A percentile compares a stretch with the other conserved stretches of the same genome.
phyloP scores from a whole-genome alignment of 2,113 vertebrate genomes.

The Melanerpes formicivorus region DNA sequence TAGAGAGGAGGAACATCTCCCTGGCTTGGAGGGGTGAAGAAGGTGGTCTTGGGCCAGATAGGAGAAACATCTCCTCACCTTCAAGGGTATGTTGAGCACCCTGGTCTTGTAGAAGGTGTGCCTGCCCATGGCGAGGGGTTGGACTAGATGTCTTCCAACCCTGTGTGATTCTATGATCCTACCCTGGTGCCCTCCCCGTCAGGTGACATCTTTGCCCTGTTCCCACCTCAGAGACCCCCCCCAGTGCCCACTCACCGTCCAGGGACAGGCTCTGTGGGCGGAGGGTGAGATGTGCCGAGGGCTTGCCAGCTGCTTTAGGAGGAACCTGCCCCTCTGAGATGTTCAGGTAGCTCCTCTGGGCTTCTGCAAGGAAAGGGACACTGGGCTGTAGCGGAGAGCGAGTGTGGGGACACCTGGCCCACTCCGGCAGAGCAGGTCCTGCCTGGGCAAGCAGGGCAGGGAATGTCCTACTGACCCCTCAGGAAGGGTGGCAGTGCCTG shows the following conservation, averaged over 20 bases:
- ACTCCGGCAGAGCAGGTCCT: neutral
- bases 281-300: slow-evolving; percentile 68
- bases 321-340: neutral
- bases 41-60: neutral
- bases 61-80: neutral
- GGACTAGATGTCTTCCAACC: neutral
- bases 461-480: neutral
- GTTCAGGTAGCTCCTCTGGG: neutral
- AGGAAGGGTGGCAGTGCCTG: neutral
- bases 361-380: neutral
- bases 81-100: neutral
- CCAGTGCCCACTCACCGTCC: neutral
- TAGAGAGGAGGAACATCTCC: neutral
- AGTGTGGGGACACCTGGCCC: rapidly evolving
- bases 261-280: neutral
- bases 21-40: neutral
- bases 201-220: neutral
- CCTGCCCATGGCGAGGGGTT: neutral
- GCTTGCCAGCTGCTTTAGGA: neutral
- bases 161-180: neutral
- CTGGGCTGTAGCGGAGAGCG: neutral
- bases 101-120: neutral
- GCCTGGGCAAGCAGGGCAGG: neutral
- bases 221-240: neutral
- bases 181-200: neutral